Conservation (phyloP, 2,888 invertebrate species). For the Zaprionus lineosus region DNA sequence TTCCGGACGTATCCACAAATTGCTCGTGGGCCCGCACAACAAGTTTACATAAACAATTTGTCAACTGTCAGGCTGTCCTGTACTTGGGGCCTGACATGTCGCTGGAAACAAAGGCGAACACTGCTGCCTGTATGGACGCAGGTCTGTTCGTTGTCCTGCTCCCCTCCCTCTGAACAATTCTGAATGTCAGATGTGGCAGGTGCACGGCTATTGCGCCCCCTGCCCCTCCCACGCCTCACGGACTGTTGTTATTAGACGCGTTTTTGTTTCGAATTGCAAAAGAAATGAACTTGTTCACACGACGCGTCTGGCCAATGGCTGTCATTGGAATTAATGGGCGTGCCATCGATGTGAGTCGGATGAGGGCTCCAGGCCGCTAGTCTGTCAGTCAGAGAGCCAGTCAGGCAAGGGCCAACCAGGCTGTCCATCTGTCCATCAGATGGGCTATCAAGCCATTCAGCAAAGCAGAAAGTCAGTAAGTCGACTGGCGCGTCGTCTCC, state of each 20-base stretch:
- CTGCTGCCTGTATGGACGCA: conserved; percentile 18
- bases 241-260: conserved; percentile 26
- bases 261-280: conserved; percentile 45
- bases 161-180: conserved; percentile 44
- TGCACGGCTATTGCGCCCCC: conserved; percentile 45
- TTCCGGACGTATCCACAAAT: conserved; percentile 46
- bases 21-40: conserved; percentile 51
- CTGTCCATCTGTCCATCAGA: conserved; percentile 32
- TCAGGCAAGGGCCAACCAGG: too few relatives aligned
- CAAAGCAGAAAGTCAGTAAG: conserved; percentile 5
- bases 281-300: conserved; percentile 60
- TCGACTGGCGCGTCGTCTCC: neutral
- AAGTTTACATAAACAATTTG: conserved; percentile 75
- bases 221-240: neutral
- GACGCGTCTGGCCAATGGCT: conserved; percentile 25
- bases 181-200: conserved; percentile 61
- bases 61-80: conserved; percentile 73
- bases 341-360: conserved; percentile 32
- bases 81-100: conserved; percentile 62
- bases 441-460: conserved; percentile 10
- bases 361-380: too few relatives aligned
- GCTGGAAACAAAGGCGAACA: conserved; percentile 59
- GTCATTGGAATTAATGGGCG: conserved; percentile 68
- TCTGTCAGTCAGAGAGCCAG: too few relatives aligned
- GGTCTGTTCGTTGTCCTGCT: neutral